phyloP scores from a whole-genome alignment of 2,113 vertebrate genomes.

The Gavia stellata region DNA sequence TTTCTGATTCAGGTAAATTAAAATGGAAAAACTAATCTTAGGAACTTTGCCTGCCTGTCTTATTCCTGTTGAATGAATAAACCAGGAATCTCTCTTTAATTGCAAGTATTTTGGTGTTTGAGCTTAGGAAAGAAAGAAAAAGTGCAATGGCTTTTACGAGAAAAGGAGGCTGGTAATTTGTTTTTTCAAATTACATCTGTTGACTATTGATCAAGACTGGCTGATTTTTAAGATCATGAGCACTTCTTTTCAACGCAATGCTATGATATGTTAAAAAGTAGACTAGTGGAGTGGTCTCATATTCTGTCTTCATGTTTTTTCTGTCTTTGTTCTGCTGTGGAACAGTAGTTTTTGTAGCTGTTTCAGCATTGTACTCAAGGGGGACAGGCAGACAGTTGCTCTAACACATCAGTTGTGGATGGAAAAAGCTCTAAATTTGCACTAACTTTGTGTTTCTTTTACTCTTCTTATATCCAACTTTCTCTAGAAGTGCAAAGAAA shows the following conservation, averaged over 20 bases:
- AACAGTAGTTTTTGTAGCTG: constrained; percentile 25
- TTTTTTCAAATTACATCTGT: constrained; percentile 28
- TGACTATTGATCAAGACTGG: not conserved
- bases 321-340: constrained; percentile 31
- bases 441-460: constrained; percentile 49
- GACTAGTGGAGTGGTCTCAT: not conserved
- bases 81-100: not conserved
- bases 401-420: constrained; percentile 15
- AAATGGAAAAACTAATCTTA: not conserved
- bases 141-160: not conserved
- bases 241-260: not conserved
- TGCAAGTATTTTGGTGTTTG: not conserved
- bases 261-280: constrained; percentile 9
- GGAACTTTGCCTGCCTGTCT: not conserved
- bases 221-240: not conserved
- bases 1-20: not conserved
- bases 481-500: constrained; percentile 69
- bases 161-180: not conserved
- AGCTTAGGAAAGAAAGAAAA: not conserved
- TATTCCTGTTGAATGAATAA: not conserved
- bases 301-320: constrained; percentile 23
- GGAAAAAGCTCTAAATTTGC: constrained; percentile 48
- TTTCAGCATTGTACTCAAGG: constrained; percentile 29
- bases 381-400: constrained; percentile 39
- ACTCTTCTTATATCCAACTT: constrained; percentile 33